These are phyloP conservation scores for Aegithalos caudatus DNA, from an alignment of 2,113 vertebrate species.

Conservation along the genomic window DNA sequence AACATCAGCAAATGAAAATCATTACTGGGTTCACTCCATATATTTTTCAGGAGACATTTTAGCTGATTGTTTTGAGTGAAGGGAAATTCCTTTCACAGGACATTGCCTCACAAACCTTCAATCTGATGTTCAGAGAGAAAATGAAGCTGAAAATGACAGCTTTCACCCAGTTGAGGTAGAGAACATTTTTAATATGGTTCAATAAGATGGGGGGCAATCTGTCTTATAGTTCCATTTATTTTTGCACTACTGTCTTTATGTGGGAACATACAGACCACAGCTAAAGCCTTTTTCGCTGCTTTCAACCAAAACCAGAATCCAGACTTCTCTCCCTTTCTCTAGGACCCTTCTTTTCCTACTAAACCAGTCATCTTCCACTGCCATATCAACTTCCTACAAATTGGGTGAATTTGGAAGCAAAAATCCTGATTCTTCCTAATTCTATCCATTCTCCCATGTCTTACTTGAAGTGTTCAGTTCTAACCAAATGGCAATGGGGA, in stretches of 20 bases:
- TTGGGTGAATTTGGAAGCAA: background rate
- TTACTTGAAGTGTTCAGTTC: background rate
- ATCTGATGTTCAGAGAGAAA: background rate
- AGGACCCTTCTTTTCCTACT: background rate
- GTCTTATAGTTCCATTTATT: background rate
- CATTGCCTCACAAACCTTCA: background rate
- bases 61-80: background rate
- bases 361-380: background rate
- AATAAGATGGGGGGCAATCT: background rate
- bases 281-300: background rate
- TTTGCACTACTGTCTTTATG: background rate
- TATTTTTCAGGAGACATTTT: constrained; percentile 44
- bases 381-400: background rate
- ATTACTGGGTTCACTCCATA: constrained; percentile 38
- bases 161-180: background rate
- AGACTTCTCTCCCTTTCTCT: background rate
- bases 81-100: constrained; percentile 36
- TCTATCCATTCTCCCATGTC: background rate
- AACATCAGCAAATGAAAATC: constrained; percentile 53
- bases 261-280: background rate
- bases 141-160: background rate
- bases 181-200: background rate
- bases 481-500: background rate
- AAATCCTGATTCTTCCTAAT: background rate
- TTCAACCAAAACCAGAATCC: background rate